Conservation (phyloP, 2,113 vertebrate genomes). For the Hyla sarda region DNA sequence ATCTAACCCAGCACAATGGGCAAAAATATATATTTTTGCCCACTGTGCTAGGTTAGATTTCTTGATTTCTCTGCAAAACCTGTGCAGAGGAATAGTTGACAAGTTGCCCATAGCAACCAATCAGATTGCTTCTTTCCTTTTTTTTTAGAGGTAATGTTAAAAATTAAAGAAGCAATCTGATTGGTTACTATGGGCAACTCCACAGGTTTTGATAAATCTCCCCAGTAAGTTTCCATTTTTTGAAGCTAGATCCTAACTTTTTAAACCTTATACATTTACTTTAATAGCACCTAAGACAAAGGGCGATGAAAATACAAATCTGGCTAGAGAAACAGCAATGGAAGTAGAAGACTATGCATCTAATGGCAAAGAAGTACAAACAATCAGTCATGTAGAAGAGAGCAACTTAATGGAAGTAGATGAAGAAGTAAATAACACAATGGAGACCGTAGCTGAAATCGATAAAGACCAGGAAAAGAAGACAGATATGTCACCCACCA, state of each 20-base stretch:
- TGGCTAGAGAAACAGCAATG: constrained; percentile 26
- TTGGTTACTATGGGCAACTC: too few relatives aligned
- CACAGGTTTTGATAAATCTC: too few relatives aligned
- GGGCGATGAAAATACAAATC: not conserved
- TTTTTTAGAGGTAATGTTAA: too few relatives aligned
- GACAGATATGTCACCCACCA: not conserved
- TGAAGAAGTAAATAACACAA: constrained; percentile 56
- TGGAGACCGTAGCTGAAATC: not conserved
- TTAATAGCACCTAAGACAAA: not conserved
- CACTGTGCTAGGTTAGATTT: too few relatives aligned
- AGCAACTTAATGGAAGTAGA: not conserved
- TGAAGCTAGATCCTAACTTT: not conserved
- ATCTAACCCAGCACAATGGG: too few relatives aligned
- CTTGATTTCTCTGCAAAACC: too few relatives aligned
- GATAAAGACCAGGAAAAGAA: not conserved
- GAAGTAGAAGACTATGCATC: accelerated
- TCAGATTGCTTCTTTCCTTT: too few relatives aligned
- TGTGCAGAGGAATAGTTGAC: too few relatives aligned
- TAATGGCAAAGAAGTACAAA: not conserved
- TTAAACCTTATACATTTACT: not conserved
- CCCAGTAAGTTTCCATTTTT: too few relatives aligned
- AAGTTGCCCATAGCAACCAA: too few relatives aligned
- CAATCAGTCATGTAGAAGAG: not conserved
- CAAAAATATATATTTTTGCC: too few relatives aligned
- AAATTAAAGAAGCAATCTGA: too few relatives aligned